phyloP scores from a whole-genome alignment of 2,797 vertebrate genomes.

The Nyctibius grandis region DNA sequence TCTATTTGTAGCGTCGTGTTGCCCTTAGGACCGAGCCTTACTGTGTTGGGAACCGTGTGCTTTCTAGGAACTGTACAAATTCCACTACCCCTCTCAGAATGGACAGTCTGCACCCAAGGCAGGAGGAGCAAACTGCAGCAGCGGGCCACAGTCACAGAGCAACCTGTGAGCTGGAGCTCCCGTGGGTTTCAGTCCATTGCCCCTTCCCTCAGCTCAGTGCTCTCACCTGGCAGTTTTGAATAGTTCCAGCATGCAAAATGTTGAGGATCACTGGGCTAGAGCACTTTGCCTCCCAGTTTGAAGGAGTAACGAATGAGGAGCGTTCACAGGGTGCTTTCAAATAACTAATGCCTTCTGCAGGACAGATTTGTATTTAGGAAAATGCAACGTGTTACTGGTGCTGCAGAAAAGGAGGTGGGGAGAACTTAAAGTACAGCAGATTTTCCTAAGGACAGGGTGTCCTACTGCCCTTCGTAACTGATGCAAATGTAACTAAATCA shows the following conservation, averaged over 20 bases:
- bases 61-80: conserved; percentile 25
- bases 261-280: background rate
- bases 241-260: background rate
- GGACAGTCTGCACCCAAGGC: background rate
- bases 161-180: background rate
- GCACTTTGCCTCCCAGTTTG: background rate
- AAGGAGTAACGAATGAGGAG: background rate
- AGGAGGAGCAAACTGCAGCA: background rate
- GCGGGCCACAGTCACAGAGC: background rate
- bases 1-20: background rate
- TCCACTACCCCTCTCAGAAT: background rate
- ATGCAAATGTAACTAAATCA: background rate
- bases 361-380: background rate
- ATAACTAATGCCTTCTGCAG: background rate
- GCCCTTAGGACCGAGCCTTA: background rate
- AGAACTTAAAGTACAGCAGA: fast-evolving
- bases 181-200: background rate
- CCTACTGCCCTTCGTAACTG: background rate
- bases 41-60: background rate
- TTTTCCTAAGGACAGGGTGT: background rate
- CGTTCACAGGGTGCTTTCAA: background rate
- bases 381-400: background rate
- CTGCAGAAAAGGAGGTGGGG: background rate
- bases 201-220: background rate
- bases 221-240: background rate